Percentiles rank a stretch among this genome's conserved stretches.
phyloP scores from a whole-genome alignment of 1,140 invertebrate genomes.

The Zaprionus davidi region DNA sequence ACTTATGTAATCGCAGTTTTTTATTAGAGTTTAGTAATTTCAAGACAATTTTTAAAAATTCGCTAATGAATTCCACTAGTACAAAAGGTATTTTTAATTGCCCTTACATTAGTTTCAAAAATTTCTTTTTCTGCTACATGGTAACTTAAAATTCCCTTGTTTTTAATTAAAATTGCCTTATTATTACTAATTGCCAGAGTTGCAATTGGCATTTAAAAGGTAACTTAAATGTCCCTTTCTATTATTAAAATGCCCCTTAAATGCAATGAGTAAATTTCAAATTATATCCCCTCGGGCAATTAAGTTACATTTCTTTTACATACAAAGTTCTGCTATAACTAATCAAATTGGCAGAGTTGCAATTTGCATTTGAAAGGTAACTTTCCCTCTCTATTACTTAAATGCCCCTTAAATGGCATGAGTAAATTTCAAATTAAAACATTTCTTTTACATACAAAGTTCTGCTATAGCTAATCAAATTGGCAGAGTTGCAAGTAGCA shows the following conservation, averaged over 20 bases:
- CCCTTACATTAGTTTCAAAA: neutral
- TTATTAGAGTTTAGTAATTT: too few relatives aligned
- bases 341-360: too few relatives aligned
- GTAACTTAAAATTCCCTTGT: too few relatives aligned
- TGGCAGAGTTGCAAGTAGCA: neutral
- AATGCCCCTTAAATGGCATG: neutral
- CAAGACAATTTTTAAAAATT: neutral
- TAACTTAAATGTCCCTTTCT: neutral
- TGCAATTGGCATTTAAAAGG: neutral
- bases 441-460: neutral
- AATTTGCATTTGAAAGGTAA: neutral
- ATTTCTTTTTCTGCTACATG: too few relatives aligned
- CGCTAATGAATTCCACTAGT: neutral
- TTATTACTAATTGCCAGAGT: too few relatives aligned
- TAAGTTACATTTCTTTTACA: neutral
- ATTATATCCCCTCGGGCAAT: accelerated
- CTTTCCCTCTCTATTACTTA: neutral
- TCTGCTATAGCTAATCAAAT: neutral
- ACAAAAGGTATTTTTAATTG: neutral
- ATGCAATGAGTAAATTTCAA: neutral
- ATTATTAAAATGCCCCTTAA: neutral
- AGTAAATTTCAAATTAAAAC: neutral
- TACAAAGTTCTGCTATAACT: too few relatives aligned
- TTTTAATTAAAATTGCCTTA: too few relatives aligned
- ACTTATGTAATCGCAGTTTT: too few relatives aligned